Base-by-base conservation (phyloP, 2,113 vertebrate species). In the Neolamprologus hecqui region DNA sequence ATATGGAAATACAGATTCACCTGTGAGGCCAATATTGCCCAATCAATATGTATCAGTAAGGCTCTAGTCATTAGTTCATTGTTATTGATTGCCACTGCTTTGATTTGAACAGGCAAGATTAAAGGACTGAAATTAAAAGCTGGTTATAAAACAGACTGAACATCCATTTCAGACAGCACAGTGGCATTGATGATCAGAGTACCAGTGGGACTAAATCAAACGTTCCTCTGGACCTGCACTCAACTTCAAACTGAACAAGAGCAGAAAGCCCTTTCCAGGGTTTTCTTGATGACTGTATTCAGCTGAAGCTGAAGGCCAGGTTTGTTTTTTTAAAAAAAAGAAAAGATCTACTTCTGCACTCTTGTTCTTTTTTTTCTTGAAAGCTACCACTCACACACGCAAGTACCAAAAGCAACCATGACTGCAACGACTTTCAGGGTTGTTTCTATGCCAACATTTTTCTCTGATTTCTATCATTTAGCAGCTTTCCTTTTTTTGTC, bases 371-470 rank as follows among this genome's bases (percentile, higher is more conserved):
- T 54, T 60, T 28, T 54, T 75, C 37, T 21, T 83, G 23, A 84
- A 79, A 42, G 47, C 86, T 45, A 47, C 51, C 26, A 17, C 19
- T 75, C 40, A 84, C 65, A 81, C 63, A 9, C 9, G 1, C 19
- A 51, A 73, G 60, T 53, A 83, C 47, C n/a, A 81, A 87, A 80
- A 21, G 37, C 3, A 6, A 77, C 75, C 35, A 35, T 65, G 83
- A 65, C 47, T 35, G 28, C 19, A 40, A n/a, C 8, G 28, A 80
- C 86, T 79, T 73, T 86, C 81, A 81, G 81, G 88, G 73, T 79
- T 87, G 90, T 83, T 91, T 87, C 89, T 83, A 84, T 73, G 88
- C 63, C 75, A 82, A 79, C 79, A n/a, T 60, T 40, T 14, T 58
- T 53, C 7, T 13, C 6, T 11, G 23, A 60, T 40, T 47, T 49